These are phyloP conservation scores for Sinelater perroti DNA, from an alignment of 2,888 invertebrate species.

Conservation along the genomic window DNA sequence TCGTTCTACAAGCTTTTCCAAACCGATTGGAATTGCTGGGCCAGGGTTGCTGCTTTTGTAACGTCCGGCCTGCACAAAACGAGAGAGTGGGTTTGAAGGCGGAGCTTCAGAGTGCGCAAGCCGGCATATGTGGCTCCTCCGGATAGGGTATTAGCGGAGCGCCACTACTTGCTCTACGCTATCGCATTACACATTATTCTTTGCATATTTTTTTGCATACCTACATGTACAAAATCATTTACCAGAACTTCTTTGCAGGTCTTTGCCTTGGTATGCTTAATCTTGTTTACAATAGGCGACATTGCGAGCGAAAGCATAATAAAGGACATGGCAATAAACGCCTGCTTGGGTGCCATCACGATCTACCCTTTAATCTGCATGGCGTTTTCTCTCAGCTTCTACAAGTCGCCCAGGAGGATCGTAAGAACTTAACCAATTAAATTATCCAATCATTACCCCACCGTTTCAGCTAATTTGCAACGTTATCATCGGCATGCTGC, in stretches of 20 bases:
- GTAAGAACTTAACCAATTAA: constrained; percentile 1
- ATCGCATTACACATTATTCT: no score
- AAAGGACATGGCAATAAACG: constrained; percentile 10
- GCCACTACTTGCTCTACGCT: no score
- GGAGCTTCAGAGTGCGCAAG: no score
- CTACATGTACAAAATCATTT: no score
- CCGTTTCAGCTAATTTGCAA: constrained; percentile 11
- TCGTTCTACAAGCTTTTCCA: no score
- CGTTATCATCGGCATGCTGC: constrained; percentile 1
- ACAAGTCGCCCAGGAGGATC: constrained; percentile 6
- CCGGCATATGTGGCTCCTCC: no score
- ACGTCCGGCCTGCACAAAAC: no score
- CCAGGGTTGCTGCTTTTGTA: no score
- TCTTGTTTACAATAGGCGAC: constrained; percentile 16
- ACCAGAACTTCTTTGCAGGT: constrained; percentile 13
- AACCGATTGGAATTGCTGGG: no score
- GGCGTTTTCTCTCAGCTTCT: constrained; percentile 9
- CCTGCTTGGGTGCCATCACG: constrained; percentile 10
- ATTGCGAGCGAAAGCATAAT: not conserved
- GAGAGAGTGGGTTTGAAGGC: no score
- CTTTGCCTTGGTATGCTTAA: not conserved
- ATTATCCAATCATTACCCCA: not conserved
- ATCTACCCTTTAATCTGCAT: constrained; percentile 14
- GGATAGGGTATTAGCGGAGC: no score
- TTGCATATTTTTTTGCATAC: no score